Percentiles rank a stretch among this genome's conserved stretches.
Evolutionary conservation across 2,797 vertebrate species (phyloP).

Genomic region (Epinephelus malabaricus): DNA sequence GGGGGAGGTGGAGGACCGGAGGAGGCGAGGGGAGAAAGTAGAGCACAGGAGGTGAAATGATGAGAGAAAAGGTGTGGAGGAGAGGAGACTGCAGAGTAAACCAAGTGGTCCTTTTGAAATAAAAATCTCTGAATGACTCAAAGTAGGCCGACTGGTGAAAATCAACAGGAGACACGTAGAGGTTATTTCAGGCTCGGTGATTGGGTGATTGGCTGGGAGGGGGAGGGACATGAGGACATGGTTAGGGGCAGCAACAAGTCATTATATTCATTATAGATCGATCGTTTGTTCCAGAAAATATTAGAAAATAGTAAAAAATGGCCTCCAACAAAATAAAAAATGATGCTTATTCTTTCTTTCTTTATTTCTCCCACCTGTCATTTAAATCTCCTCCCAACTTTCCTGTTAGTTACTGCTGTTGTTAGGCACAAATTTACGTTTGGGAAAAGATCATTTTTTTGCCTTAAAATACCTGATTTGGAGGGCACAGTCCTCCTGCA

Average conservation of each 20-base stretch:
- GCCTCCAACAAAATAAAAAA: neutral
- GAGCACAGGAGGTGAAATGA: neutral
- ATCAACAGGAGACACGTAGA: neutral
- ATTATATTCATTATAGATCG: neutral
- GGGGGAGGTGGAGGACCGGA: neutral
- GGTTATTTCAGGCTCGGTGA: slow-evolving; percentile 1
- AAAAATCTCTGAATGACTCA: neutral
- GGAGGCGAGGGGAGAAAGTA: neutral
- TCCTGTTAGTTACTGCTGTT: no score
- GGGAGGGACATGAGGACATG: neutral
- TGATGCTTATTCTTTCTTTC: neutral
- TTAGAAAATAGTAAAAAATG: neutral
- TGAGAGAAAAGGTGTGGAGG: neutral
- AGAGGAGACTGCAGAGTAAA: neutral
- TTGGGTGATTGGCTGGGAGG: slow-evolving; percentile 7
- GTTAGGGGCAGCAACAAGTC: neutral
- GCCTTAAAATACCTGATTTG: no score
- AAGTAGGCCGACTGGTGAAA: neutral
- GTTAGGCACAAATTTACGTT: no score
- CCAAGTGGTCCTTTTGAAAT: slow-evolving; percentile 1
- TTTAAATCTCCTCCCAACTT: no score
- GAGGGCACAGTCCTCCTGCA: no score
- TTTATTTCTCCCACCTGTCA: neutral
- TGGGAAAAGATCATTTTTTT: no score
- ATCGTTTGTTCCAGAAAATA: neutral